Evolutionary conservation across 2,888 invertebrate genomes (phyloP).

Genomic region (Drosophila incognita): DNA sequence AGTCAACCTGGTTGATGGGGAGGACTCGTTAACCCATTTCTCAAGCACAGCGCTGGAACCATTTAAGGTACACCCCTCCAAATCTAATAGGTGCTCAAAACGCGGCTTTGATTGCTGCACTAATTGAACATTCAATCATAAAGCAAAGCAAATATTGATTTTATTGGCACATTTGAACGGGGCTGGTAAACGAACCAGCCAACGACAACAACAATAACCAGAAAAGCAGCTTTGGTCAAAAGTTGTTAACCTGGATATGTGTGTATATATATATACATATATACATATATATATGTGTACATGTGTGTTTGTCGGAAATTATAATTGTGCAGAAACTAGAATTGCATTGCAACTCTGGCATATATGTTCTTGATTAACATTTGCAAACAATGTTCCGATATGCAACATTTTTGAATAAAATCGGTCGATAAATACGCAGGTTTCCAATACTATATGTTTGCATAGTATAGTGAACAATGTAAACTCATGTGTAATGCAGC

Average conservation of each 20-base stretch:
- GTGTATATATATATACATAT: background rate
- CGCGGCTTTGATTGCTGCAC: slow-evolving; percentile 57
- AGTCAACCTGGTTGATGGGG: slow-evolving; percentile 4
- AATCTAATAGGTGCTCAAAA: slow-evolving; percentile 7
- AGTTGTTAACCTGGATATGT: background rate
- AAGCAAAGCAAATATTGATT: slow-evolving; percentile 66
- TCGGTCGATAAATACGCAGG: background rate
- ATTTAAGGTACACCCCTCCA: slow-evolving; percentile 7
- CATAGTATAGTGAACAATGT: background rate
- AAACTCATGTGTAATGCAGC: background rate
- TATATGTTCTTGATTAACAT: background rate
- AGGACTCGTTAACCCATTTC: slow-evolving; percentile 13
- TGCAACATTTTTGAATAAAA: background rate
- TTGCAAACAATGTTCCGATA: background rate
- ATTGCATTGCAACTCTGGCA: too few relatives aligned
- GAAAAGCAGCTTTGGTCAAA: background rate
- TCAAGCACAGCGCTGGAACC: slow-evolving; percentile 20
- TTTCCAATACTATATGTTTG: background rate
- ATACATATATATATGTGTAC: background rate
- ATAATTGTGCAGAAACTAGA: background rate
- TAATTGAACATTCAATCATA: slow-evolving; percentile 61
- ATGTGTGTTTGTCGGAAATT: background rate
- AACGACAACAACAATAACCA: background rate
- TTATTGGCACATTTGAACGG: slow-evolving; percentile 56
- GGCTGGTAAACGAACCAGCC: slow-evolving; percentile 1